Conservation (phyloP, 1,140 invertebrate genomes). For the Cydia strobilella region DNA sequence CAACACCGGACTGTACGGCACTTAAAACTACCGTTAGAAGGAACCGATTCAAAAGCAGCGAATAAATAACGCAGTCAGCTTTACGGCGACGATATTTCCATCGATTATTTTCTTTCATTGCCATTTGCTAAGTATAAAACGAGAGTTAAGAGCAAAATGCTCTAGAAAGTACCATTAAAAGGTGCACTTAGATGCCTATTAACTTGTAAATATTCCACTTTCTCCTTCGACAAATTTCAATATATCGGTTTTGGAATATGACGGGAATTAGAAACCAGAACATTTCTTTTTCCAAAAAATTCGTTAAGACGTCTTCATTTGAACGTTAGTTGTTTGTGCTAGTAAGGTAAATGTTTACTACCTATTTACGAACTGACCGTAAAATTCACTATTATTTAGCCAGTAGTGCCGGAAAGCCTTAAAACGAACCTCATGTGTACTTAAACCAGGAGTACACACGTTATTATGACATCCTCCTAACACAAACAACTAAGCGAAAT, state of each 20-base stretch:
- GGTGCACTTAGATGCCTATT: neutral
- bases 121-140: slow-evolving; percentile 60
- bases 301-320: neutral
- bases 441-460: neutral
- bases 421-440: slow-evolving; percentile 12
- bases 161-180: neutral
- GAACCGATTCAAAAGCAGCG: slow-evolving; percentile 68
- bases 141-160: slow-evolving; percentile 31
- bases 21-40: slow-evolving; percentile 76
- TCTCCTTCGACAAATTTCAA: neutral
- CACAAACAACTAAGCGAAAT: neutral
- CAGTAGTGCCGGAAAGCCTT: slow-evolving; percentile 25
- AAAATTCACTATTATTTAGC: slow-evolving; percentile 26
- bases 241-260: neutral
- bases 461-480: neutral
- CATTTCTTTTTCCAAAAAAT: neutral
- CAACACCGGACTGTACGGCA: slow-evolving; percentile 62
- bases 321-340: slow-evolving; percentile 10
- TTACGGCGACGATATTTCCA: slow-evolving; percentile 67
- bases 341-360: slow-evolving; percentile 9
- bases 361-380: slow-evolving; percentile 17
- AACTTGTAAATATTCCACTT: slow-evolving; percentile 2
- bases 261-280: neutral
- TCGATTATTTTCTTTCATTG: slow-evolving; percentile 69
- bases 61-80: slow-evolving; percentile 74